Base-by-base conservation (phyloP, 2,797 vertebrate genomes). In the Pantherophis alleghaniensis region DNA sequence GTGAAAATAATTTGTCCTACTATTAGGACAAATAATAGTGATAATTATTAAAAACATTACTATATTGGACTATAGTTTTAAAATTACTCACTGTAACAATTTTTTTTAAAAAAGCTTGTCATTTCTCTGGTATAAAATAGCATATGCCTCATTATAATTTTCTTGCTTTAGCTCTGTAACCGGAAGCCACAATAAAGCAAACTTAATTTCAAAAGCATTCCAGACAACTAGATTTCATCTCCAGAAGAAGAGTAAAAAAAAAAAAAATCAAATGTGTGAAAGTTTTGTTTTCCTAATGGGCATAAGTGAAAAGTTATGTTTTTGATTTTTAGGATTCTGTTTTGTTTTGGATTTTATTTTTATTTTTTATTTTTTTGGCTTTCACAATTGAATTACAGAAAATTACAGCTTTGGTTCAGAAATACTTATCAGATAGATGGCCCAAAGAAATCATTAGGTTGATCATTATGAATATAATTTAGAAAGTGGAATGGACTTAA, bases 81-180 rank as follows among this genome's bases (percentile, higher is more conserved):
- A 89, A 94, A 59, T n/a, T 91, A 91, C 42, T 90, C 18, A n/a
- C 93, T 94, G 94, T 96, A 96, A 91, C 66, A 95, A 93, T 96
- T 94, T 74, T 5, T 66, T 28, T 0, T 5, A 88, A 51, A 56
- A 59, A 56, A 92, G 90, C 66, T 93, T 0, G 0, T 53, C 94
- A 91, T 92, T 96, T 95, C 57, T 95, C 90, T 95, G 94, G 87
- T 13, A 32, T 92, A 95, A 94, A 96, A 96, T 90, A 95, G 63
- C 91, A 86, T 93, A 93, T 96, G 92, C 93, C 95, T 93, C 93
- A 91, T 60, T 94, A 94, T 60, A 95, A 24, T 5, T 94, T 92
- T 69, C n/a, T 94, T 92, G 53, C 86, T 96, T 96, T 95, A 47
- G 87, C 93, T 93, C 94, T 96, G 89, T 86, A 86, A 61, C 4